Conservation (phyloP, 2,888 invertebrate species). For the Amiota minor region DNA sequence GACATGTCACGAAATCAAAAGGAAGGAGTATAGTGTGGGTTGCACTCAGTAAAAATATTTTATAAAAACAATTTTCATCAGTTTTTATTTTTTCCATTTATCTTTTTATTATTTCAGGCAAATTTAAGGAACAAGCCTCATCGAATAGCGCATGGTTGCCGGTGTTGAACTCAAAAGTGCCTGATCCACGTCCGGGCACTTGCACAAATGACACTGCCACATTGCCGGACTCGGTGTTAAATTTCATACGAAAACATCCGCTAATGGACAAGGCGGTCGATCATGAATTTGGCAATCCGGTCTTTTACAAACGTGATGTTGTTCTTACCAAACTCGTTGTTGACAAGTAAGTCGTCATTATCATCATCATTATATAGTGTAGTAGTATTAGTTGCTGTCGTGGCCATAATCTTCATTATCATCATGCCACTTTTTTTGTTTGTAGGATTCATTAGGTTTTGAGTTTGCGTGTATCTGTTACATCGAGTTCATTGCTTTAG, state of each 20-base stretch:
- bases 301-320: conserved; percentile 92
- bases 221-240: conserved; percentile 92
- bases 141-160: conserved; percentile 96
- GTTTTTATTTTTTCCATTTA: no score
- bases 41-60: conserved; percentile 47
- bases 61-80: no score
- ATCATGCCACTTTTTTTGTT: conserved; percentile 36
- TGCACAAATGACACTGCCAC: conserved; percentile 95
- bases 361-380: background rate
- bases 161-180: conserved; percentile 90
- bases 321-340: conserved; percentile 93
- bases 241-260: conserved; percentile 97
- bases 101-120: conserved; percentile 57
- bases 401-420: background rate
- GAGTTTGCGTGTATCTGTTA: conserved; percentile 25
- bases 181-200: conserved; percentile 93
- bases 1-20: background rate
- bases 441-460: conserved; percentile 60
- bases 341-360: conserved; percentile 77
- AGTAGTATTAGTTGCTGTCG: background rate
- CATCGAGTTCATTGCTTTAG: conserved; percentile 28
- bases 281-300: conserved; percentile 93
- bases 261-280: conserved; percentile 97
- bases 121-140: conserved; percentile 95
- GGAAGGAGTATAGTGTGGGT: background rate